Evolutionary conservation across 2,888 invertebrate species (phyloP), one percentile per base, ranked within the genome.

Genomic region (Sphaeridia pumilis): DNA sequence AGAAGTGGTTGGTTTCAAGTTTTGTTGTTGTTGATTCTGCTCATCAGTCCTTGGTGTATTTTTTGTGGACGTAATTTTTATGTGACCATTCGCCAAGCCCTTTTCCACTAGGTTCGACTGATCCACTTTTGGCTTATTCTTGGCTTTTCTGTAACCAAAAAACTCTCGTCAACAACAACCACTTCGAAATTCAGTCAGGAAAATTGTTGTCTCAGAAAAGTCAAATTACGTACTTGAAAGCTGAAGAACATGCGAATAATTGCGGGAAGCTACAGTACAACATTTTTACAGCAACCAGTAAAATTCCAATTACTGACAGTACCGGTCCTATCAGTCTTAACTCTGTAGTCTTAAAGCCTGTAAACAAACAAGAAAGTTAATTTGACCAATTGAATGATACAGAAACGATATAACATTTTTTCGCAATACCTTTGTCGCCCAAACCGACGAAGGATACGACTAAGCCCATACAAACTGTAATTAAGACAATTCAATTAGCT

Each of bases 401-500:
- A n/a, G n/a, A n/a, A n/a, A 38, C 17, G 38, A 12, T 17, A 17
- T 38, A 14, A 38, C 12, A 14, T 38, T 38, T 38, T 38, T 38
- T 38, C 12, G 17, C 7, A 38, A 14, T 35, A 63, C 64, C 64
- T 56, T 64, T 64, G 34, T 64, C 64, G 36, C 64, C 64, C 45
- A 64, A 44, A 14, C 64, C 64, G 14, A 64, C 64, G 44, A 64
- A 64, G 1, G 61, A 59, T 49, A 64, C 63, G 35, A 64, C 64
- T 24, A 58, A 46, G 1, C 64, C 64, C 36, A 64, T 56, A 20
- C 58, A 55, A 41, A 63, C 64, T 64, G 50, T 3, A 50, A 43
- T 25, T 38, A 49, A 10, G 21, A 14, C 21, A 28, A 41, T 12
- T 49, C 3, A 38, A n/a, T n/a, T n/a, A n/a, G n/a, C n/a, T n/a